phyloP scores from a whole-genome alignment of 2,797 vertebrate species.

The Cossypha caffra region DNA sequence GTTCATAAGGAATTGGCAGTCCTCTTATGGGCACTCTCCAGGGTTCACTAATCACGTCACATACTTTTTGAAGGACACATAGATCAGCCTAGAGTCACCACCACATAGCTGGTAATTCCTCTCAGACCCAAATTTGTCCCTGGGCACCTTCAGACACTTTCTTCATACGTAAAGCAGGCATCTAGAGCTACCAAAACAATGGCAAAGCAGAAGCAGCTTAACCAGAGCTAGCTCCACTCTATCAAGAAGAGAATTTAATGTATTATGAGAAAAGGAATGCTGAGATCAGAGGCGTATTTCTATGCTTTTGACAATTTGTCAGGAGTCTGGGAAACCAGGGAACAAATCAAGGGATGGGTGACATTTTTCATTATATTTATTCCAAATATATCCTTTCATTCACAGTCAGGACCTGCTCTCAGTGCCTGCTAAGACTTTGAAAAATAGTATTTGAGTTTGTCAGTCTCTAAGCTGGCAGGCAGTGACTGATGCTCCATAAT shows the following conservation, averaged over 20 bases:
- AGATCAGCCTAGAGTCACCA: background rate
- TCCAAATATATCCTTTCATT: background rate
- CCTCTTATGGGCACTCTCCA: background rate
- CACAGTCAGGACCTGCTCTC: background rate
- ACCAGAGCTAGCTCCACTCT: background rate
- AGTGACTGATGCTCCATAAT: background rate
- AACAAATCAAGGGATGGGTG: background rate
- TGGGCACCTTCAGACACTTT: background rate
- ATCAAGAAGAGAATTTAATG: background rate
- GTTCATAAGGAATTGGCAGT: background rate
- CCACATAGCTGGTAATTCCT: background rate
- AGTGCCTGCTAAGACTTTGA: background rate
- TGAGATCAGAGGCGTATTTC: background rate
- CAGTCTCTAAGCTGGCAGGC: background rate
- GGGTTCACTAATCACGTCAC: background rate
- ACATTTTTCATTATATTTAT: background rate
- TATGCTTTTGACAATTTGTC: background rate
- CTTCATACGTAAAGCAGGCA: background rate
- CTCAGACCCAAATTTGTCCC: background rate
- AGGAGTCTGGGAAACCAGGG: background rate
- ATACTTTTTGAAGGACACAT: background rate
- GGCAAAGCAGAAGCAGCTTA: background rate
- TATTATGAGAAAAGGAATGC: background rate
- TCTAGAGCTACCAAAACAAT: background rate
- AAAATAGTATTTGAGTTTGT: background rate